Evolutionary conservation across 2,888 invertebrate genomes (phyloP), one percentile per base, ranked within the genome.

Genomic region (Perithous albicinctus): DNA sequence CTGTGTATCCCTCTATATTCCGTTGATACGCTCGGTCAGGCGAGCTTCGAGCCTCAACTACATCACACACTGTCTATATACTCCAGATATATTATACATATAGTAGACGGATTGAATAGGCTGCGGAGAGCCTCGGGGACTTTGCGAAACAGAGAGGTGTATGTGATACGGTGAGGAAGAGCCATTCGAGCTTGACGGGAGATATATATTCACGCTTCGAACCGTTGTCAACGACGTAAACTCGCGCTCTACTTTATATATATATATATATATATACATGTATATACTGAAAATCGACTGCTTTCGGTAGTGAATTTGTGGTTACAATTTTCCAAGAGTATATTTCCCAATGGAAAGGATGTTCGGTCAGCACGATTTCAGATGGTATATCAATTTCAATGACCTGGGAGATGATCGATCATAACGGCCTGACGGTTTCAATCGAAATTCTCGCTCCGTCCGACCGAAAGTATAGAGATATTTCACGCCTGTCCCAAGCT

Each of bases 141-240:
- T 73, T 63, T 48, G 48, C 61, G 61, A 63, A 46, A 73, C 43
- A 59, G 15, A 8, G 18, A 59, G 29, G 56, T 41, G 56, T n/a
- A 56, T 29, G 48, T 26, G 73, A 73, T 73, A 73, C 46, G 48
- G 61, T n/a, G 18, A 48, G 32, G 73, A 73, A 61, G n/a, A n/a
- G n/a, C n/a, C n/a, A n/a, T n/a, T n/a, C n/a, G n/a, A n/a, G n/a
- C n/a, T n/a, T n/a, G n/a, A n/a, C n/a, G n/a, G n/a, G n/a, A n/a
- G n/a, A n/a, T n/a, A 73, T 73, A 73, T 61, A 48, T 48, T 61
- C 46, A 73, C 73, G 73, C 73, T 61, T 63, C 73, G 73, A 63
- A 61, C 35, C 61, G 73, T 73, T 73, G 73, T 48, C 73, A 63
- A 73, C 61, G 46, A 73, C n/a, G n/a, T n/a, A n/a, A n/a, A n/a